Evolutionary conservation across 35 echinoderm and acorn worm species (phyloP), one percentile per base, ranked within the genome.

Genomic region (Strongylocentrotus purpuratus): DNA sequence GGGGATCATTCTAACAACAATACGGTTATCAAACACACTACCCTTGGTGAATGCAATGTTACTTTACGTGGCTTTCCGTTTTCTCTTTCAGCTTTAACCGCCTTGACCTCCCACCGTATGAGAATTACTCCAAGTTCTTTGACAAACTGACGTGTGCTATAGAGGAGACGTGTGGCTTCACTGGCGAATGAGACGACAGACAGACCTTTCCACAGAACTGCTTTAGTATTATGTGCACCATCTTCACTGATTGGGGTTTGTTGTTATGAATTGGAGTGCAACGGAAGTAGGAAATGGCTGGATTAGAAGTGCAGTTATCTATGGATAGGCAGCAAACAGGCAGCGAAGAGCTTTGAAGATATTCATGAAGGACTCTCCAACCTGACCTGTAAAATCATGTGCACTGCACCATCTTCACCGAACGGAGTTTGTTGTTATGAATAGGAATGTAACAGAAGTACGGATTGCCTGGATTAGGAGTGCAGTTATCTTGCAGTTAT

Each of bases 131-230:
- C 85, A 99, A 99, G 95, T 99, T 97, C 70, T 60, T 97, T 41
- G 98, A 99, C 45, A 99, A 99, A 85, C 91, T 99, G 15, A 97
- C 97, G 9, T 99, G 98, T 91, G 98, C 98, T 35, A 95, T 99
- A 14, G 98, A 99, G 91, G 98, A 99, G 86, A 99, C 98, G 15
- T 99, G 98, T 85, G 98, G 98, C 0, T 99, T 99, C 59, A 99
- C 98, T 22, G 98, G 97, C 22, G 98, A 99, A 95, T 99, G 94
- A 97, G 95, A 78, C 32, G n/a, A 93, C 65, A 12, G 48, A 50
- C 48, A 28, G 22, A 78, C 65, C 20, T 78, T 78, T 78, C 65
- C 5, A 78, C 20, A 7, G 65, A 28, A 78, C 28, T 78, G 25
- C 65, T 28, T 28, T 78, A 22, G 65, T 28, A 78, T 78, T 78